Evolutionary conservation across 1,140 invertebrate genomes (phyloP), one percentile per base, ranked within the genome.

Genomic region (Patella vulgata): DNA sequence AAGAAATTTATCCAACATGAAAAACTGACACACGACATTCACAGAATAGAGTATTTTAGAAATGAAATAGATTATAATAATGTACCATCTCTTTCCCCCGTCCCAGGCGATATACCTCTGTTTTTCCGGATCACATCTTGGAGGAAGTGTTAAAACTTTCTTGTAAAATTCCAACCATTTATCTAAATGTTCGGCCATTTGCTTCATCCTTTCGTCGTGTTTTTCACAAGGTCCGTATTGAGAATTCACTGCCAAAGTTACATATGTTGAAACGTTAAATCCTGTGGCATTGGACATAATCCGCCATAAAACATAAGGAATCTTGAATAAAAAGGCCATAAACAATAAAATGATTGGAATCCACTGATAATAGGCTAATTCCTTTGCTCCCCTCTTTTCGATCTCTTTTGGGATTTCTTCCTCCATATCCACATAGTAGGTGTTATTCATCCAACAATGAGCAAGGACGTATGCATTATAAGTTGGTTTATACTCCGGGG

Each of bases 361-460:
- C 85, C 82, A 85, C 71, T 86, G 85, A 64, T 86, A 86, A 67
- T 86, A 86, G 19, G 68, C 67, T 3, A 78, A 56, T 42, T 77
- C 74, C 17, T 68, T 51, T 36, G 57, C 46, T 28, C 73, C 61
- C 5, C 78, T 59, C 1, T 46, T 5, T 27, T 59, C 48, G 11
- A 71, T 70, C 3, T 69, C 55, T 19, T 48, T 31, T 1, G 82
- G 81, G 3, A 84, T 63, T 12, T 47, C 57, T 6, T 71, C 65
- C 0, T 71, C 71, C 52, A 71, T 71, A 0, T 73, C 73, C 30
- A 82, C 69, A 54, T 77, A 79, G 83, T 96, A 98, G 11, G 95
- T 98, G 68, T 95, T 96, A 78, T 96, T 93, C 77, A 96, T 93
- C 94, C 94, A 97, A 87, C 95, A 96, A 85, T 93, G 95, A 40